These are phyloP conservation scores for Apocheima hispidaria DNA, from an alignment of 2,888 invertebrate genomes.

Conservation along the genomic window DNA sequence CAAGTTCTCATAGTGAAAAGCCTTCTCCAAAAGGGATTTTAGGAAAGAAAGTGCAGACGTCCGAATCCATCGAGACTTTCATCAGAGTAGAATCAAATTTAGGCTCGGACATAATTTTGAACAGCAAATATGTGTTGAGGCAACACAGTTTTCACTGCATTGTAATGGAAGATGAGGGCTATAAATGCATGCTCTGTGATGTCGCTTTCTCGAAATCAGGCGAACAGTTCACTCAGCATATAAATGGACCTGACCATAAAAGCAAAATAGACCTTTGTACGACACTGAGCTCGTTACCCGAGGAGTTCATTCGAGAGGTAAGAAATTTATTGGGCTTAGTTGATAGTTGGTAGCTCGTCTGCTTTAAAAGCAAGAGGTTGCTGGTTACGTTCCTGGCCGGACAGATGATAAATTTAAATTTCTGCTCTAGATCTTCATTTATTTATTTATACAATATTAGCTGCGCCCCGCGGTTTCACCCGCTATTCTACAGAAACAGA, in stretches of 20 bases:
- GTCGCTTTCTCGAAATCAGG: background rate
- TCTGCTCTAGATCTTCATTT: no score
- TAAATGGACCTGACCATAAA: constrained; percentile 21
- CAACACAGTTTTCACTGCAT: constrained; percentile 35
- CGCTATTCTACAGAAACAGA: no score
- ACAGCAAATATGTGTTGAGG: constrained; percentile 26
- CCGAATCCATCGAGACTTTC: background rate
- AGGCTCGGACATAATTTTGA: constrained; percentile 25
- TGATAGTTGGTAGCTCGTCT: no score
- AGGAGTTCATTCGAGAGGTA: constrained; percentile 67
- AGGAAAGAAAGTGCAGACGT: background rate
- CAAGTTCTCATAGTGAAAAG: constrained; percentile 7
- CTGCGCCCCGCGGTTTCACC: no score
- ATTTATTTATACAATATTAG: no score
- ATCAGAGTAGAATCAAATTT: constrained; percentile 3
- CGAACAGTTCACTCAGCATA: constrained; percentile 22
- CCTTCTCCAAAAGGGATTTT: no score
- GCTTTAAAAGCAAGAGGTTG: no score
- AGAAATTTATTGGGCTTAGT: constrained; percentile 23
- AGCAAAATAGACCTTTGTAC: constrained; percentile 30
- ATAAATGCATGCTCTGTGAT: constrained; percentile 30
- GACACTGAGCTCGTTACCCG: constrained; percentile 49
- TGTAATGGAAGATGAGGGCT: background rate
- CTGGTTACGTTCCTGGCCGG: no score
- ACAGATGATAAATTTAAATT: no score